phyloP scores from a whole-genome alignment of 2,113 vertebrate genomes.

The Noctilio leporinus region DNA sequence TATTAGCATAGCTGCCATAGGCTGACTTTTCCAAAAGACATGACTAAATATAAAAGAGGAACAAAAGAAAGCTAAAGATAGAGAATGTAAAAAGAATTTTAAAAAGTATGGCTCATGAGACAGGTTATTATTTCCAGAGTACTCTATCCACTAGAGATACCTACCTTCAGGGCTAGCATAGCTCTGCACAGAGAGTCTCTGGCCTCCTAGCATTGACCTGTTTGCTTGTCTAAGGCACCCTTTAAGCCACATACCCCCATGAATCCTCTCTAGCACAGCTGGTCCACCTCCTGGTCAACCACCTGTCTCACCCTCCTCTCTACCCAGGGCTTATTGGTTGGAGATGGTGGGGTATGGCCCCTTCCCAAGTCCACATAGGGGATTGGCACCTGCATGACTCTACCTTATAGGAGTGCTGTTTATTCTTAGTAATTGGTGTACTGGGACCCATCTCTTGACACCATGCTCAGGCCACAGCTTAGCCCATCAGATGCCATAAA shows the following conservation, averaged over 20 bases:
- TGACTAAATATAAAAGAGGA: slow-evolving; percentile 38
- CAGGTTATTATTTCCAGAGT: slow-evolving; percentile 12
- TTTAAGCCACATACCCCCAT: not conserved
- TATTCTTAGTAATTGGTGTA: not conserved
- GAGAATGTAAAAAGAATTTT: not conserved
- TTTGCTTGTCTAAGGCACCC: not conserved
- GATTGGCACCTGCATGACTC: not conserved
- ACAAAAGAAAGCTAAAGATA: slow-evolving; percentile 54
- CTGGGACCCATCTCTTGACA: not conserved
- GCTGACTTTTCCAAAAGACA: slow-evolving; percentile 8
- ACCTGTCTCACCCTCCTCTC: not conserved
- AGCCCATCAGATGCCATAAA: not conserved
- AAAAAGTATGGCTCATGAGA: not conserved
- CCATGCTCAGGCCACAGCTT: not conserved
- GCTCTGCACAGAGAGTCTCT: not conserved
- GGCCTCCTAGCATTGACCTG: not conserved
- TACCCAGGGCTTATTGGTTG: not conserved
- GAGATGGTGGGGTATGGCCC: not conserved
- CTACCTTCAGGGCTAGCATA: not conserved
- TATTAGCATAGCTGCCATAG: not conserved
- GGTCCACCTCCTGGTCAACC: not conserved
- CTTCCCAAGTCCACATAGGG: not conserved
- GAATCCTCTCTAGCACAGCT: not conserved
- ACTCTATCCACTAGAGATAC: not conserved
- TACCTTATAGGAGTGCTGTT: not conserved